A percentile compares a stretch with the other conserved stretches of the same genome.
Evolutionary conservation across 1,140 invertebrate species (phyloP).

Genomic region (Lycorma delicatula): DNA sequence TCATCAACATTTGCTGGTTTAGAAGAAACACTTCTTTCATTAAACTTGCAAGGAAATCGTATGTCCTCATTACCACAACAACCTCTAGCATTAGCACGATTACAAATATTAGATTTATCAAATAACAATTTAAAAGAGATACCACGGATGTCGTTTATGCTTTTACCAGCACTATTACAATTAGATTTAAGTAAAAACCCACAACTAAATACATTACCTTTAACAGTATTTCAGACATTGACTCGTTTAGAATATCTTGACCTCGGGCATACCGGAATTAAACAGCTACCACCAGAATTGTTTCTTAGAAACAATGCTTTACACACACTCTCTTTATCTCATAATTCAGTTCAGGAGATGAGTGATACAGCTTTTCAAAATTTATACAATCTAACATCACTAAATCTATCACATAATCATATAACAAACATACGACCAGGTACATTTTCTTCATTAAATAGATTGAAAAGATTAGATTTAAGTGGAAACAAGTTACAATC

Average conservation of each 20-base stretch:
- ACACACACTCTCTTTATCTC: constrained; percentile 51
- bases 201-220: constrained; percentile 50
- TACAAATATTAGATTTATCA: constrained; percentile 66
- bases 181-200: constrained; percentile 71
- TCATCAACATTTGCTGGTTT: constrained; percentile 65
- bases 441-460: constrained; percentile 57
- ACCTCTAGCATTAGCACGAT: constrained; percentile 51
- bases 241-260: constrained; percentile 55
- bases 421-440: constrained; percentile 64
- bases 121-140: constrained; percentile 66
- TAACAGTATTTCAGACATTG: constrained; percentile 49
- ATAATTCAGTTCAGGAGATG: constrained; percentile 61
- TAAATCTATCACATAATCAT: constrained; percentile 66
- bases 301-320: constrained; percentile 57
- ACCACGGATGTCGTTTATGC: constrained; percentile 54
- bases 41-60: constrained; percentile 69
- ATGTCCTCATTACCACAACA: constrained; percentile 55
- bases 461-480: constrained; percentile 55
- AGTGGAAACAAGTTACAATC: constrained; percentile 60
- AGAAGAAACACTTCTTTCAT: constrained; percentile 57
- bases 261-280: constrained; percentile 60
- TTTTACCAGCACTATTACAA: constrained; percentile 56
- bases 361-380: constrained; percentile 61
- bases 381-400: constrained; percentile 55
- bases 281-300: constrained; percentile 57